A percentile compares a stretch with the other conserved stretches of the same genome.
Evolutionary conservation across 2,888 invertebrate species (phyloP).

Genomic region (Nephrotoma appendiculata): DNA sequence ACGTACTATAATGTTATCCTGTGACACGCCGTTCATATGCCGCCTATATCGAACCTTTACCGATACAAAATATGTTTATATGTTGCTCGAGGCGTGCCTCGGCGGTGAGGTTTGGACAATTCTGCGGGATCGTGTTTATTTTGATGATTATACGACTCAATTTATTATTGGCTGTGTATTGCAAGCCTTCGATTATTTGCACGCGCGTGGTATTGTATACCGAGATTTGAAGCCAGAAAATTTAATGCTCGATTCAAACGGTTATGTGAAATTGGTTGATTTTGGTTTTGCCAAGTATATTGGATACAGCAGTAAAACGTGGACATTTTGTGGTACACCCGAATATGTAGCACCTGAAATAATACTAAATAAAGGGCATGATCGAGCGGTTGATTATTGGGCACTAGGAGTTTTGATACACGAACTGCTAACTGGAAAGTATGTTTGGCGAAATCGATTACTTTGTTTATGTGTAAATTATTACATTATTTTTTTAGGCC

Average conservation of each 20-base stretch:
- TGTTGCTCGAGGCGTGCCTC: conserved; percentile 85
- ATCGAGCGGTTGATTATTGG: conserved; percentile 89
- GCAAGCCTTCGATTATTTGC: conserved; percentile 84
- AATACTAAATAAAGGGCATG: conserved; percentile 63
- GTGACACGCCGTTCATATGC: conserved; percentile 34
- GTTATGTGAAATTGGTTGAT: conserved; percentile 86
- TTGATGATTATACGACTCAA: conserved; percentile 67
- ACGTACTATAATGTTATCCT: conserved; percentile 65
- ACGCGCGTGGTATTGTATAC: conserved; percentile 68
- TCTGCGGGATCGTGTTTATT: conserved; percentile 67
- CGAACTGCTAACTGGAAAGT: conserved; percentile 76
- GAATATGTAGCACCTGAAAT: conserved; percentile 86
- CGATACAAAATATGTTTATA: conserved; percentile 83
- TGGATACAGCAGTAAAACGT: conserved; percentile 67
- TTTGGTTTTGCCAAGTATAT: conserved; percentile 89
- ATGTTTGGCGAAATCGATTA: conserved; percentile 26
- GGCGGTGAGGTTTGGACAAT: conserved; percentile 94
- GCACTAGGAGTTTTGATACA: conserved; percentile 79
- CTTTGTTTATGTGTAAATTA: conserved; percentile 23
- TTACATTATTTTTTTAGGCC: conserved; percentile 33
- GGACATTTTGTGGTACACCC: conserved; percentile 95
- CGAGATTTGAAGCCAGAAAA: conserved; percentile 93
- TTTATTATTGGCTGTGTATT: conserved; percentile 88
- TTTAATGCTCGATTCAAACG: conserved; percentile 66
- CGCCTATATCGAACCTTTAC: conserved; percentile 81